Base-by-base conservation (phyloP, 1,140 invertebrate genomes). In the Tachypleus tridentatus region DNA sequence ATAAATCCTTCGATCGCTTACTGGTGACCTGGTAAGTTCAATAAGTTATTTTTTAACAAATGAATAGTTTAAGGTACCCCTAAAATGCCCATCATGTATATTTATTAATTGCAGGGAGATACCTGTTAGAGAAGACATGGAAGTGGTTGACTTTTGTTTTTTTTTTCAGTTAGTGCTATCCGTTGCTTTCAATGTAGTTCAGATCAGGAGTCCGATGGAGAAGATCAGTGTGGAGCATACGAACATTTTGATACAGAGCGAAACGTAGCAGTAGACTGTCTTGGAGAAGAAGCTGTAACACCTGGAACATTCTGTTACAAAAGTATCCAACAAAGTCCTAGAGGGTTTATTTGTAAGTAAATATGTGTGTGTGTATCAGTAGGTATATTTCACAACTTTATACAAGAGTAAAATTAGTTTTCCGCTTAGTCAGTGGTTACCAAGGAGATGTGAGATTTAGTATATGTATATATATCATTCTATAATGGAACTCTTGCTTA, bases 251-350 rank as follows among this genome's bases (percentile, higher is more conserved):
- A 93, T 71, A 85, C 82, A 71, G 81, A 85, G 7, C 81, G 84
- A 64, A 86, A 93, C 73, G 86, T 92, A 69, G 82, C 90, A 2
- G 85, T 93, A 6, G 91, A 95, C 69, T 96, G 91, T 74, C 89
- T 87, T 70, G 90, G 85, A 73, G 91, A 93, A 72, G 91, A 93
- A 74, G 89, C 89, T 63, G 82, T 87, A 59, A 91, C 89, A 76
- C 90, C 90, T 61, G 91, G 91, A n/a, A 90, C 90, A 5, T 94
- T 96, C 76, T 96, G 91, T 77, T 89, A 93, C 76, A 94, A 94
- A 80, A 79, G 90, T 10, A 87, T 87, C 0, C 87, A 92, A 71
- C 91, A 96, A 76, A 85, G 91, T 58, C 91, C 91, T 0, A 83
- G 85, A 75, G 91, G 91, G 71, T 94, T 94, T 74, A 91, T 95